Conservation (phyloP, 2,797 vertebrate species). For the Gephyroberyx darwinii region DNA sequence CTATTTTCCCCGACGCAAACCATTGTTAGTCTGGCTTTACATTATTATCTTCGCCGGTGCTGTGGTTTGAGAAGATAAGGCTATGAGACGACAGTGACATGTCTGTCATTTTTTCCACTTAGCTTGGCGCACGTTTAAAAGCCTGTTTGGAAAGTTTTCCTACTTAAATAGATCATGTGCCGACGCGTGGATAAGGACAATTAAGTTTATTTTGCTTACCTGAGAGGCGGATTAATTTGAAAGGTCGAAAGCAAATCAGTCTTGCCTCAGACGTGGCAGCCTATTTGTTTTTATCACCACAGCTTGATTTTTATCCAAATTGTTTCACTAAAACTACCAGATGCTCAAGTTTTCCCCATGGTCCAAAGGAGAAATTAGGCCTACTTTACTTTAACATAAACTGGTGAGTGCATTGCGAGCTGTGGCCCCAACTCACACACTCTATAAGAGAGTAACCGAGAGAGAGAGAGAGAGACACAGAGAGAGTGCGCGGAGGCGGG, state of each 20-base stretch:
- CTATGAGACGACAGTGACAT: neutral
- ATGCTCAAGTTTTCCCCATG: constrained; percentile 60
- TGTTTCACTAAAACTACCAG: constrained; percentile 1
- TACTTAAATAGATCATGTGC: neutral
- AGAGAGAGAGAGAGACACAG: constrained; percentile 10
- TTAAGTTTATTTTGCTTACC: constrained; percentile 49
- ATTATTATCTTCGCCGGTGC: constrained; percentile 1
- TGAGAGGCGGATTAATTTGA: constrained; percentile 29
- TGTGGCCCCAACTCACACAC: constrained; percentile 11
- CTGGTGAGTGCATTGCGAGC: constrained; percentile 30
- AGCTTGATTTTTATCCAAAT: neutral
- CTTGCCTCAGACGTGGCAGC: neutral
- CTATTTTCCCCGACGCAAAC: neutral
- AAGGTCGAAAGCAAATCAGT: neutral
- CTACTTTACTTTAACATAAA: neutral
- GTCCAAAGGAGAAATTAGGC: constrained; percentile 2
- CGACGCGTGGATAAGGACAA: neutral
- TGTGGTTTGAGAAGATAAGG: constrained; percentile 13
- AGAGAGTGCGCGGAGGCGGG: constrained; percentile 45
- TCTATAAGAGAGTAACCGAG: neutral
- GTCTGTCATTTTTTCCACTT: constrained; percentile 51
- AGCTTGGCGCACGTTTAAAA: constrained; percentile 9
- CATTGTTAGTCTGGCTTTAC: neutral
- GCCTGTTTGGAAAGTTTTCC: neutral
- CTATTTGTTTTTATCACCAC: neutral